Evolutionary conservation across 2,113 vertebrate species (phyloP).

Genomic region (Chunga burmeisteri): DNA sequence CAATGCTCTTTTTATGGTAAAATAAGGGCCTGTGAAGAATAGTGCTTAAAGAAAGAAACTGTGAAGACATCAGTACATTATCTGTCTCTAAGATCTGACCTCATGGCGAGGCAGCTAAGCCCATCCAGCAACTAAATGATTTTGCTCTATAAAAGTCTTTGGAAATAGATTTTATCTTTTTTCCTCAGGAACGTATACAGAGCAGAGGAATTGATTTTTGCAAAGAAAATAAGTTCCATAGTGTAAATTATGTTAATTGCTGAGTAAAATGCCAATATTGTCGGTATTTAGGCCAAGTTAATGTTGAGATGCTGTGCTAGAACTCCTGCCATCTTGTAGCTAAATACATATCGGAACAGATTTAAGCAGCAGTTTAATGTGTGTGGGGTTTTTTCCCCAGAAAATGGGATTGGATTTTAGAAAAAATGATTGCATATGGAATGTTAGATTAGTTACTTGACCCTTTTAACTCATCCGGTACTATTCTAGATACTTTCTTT

Average conservation of each 20-base stretch:
- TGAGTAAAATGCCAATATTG: neutral
- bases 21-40: neutral
- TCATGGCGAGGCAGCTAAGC: neutral
- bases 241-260: constrained; percentile 13
- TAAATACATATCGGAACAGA: neutral
- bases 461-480: neutral
- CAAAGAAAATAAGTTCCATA: neutral
- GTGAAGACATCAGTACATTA: neutral
- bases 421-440: neutral
- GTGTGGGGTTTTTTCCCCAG: neutral
- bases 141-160: neutral
- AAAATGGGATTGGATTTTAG: neutral
- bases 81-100: neutral
- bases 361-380: neutral
- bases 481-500: neutral
- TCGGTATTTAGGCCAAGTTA: neutral
- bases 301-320: neutral
- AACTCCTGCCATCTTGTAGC: neutral
- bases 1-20: neutral
- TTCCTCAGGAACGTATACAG: neutral
- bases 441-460: neutral
- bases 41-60: neutral
- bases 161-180: neutral
- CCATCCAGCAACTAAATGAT: neutral
- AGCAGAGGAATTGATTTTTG: neutral